phyloP scores from a whole-genome alignment of 2,888 invertebrate genomes.

The Harpalus rufipes region DNA sequence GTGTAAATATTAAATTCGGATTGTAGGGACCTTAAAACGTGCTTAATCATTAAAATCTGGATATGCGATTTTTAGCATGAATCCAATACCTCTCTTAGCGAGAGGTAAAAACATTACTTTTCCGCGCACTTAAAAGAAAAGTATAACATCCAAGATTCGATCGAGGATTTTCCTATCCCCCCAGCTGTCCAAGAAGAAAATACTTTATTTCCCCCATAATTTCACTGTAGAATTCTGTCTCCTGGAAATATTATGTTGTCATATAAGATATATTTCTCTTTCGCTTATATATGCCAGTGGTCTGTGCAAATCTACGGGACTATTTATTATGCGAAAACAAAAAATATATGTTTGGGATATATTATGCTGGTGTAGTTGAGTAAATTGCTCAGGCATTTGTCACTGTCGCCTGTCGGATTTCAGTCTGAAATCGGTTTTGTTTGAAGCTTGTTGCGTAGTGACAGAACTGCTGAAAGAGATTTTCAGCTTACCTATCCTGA shows the following conservation, averaged over 20 bases:
- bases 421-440: not conserved
- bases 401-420: slow-evolving; percentile 30
- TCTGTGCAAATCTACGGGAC: not conserved
- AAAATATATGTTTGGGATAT: slow-evolving; percentile 54
- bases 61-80: too few relatives aligned
- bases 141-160: too few relatives aligned
- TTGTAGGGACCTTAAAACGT: too few relatives aligned
- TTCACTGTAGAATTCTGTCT: not conserved
- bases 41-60: too few relatives aligned
- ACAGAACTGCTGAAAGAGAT: not conserved
- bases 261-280: slow-evolving; percentile 44
- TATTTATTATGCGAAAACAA: slow-evolving; percentile 56
- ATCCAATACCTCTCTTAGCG: too few relatives aligned
- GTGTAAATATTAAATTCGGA: too few relatives aligned
- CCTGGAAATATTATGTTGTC: slow-evolving; percentile 37
- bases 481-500: not conserved
- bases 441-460: not conserved
- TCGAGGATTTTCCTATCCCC: too few relatives aligned
- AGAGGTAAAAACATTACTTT: too few relatives aligned
- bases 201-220: slow-evolving; percentile 1
- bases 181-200: too few relatives aligned
- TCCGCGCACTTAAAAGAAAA: too few relatives aligned
- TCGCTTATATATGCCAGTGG: slow-evolving; percentile 49
- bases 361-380: slow-evolving; percentile 34
- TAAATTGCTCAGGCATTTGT: slow-evolving; percentile 50